Conservation (phyloP, 2,113 vertebrate species). For the Crotophaga sulcirostris region DNA sequence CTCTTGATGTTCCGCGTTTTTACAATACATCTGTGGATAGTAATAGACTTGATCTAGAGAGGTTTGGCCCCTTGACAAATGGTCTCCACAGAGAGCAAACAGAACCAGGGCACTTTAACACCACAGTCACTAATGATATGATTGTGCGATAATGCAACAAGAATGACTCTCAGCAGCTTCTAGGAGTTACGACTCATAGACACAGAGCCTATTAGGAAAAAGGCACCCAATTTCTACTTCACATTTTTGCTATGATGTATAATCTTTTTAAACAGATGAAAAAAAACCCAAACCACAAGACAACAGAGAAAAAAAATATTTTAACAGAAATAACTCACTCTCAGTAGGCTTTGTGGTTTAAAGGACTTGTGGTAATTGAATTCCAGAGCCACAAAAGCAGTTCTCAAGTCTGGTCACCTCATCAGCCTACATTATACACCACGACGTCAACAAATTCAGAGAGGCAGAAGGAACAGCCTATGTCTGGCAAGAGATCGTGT, state of each 20-base stretch:
- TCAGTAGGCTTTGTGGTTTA: not conserved
- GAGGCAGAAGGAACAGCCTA: not conserved
- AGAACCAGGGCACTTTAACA: conserved; percentile 38
- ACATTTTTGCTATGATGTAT: not conserved
- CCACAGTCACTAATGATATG: conserved; percentile 38
- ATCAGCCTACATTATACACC: not conserved
- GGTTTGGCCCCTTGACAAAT: conserved; percentile 27
- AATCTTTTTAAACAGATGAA: not conserved
- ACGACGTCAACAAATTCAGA: not conserved
- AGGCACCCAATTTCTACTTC: not conserved
- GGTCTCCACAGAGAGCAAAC: conserved; percentile 20
- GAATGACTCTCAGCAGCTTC: conserved; percentile 37
- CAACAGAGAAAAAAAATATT: not conserved
- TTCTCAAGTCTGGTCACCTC: not conserved
- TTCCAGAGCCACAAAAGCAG: conserved; percentile 26
- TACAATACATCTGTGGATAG: not conserved
- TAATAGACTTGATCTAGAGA: conserved; percentile 5
- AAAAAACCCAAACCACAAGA: not conserved
- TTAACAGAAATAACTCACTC: not conserved
- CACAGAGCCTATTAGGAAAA: not conserved
- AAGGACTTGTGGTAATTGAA: not conserved
- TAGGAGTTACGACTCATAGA: not conserved
- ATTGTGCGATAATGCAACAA: conserved; percentile 61
- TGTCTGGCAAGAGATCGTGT: not conserved
- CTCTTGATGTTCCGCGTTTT: not conserved